These are phyloP conservation scores for Cheirogaleus major DNA, from an alignment of 2,797 vertebrate species.

Conservation along the genomic window DNA sequence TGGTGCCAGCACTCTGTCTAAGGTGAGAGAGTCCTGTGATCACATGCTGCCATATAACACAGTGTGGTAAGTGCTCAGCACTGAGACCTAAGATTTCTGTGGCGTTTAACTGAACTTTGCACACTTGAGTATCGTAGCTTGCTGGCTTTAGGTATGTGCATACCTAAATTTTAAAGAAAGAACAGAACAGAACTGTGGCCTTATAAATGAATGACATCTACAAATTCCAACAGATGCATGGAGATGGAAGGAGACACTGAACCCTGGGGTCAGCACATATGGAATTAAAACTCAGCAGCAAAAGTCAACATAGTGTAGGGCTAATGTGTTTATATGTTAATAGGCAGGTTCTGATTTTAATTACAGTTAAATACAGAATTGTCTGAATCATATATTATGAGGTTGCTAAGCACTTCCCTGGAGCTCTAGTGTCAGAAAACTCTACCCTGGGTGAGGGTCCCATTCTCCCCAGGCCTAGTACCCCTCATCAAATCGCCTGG, in stretches of 20 bases:
- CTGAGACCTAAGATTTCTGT: neutral
- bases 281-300: neutral
- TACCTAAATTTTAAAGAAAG: neutral
- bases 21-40: neutral
- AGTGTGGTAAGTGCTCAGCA: no score
- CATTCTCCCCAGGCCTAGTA: neutral
- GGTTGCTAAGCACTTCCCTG: neutral
- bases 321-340: neutral
- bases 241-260: neutral
- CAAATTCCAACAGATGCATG: neutral
- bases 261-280: neutral
- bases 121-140: neutral
- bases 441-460: neutral
- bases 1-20: neutral
- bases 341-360: neutral
- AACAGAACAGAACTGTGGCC: neutral
- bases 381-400: neutral
- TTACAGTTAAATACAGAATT: neutral
- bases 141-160: neutral
- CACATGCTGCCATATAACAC: accelerated
- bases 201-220: neutral
- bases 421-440: neutral
- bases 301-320: neutral
- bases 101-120: neutral
- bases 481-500: no score